These are phyloP conservation scores for Drosophila subsilvestris DNA, from an alignment of 2,888 invertebrate genomes.

Conservation along the genomic window DNA sequence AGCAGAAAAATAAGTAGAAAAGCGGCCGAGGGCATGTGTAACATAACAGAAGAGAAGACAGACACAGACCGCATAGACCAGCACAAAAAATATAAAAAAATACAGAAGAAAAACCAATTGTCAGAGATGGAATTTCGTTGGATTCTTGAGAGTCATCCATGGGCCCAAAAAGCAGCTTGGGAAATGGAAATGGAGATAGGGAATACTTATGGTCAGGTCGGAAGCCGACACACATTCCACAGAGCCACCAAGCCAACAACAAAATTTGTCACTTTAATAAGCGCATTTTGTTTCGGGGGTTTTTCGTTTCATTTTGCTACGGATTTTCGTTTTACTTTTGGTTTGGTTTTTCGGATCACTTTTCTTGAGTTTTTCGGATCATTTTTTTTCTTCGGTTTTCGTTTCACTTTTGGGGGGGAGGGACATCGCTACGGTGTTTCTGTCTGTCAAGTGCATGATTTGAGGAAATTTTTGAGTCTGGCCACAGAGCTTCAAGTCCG, in stretches of 20 bases:
- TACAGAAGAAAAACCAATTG: constrained; percentile 12
- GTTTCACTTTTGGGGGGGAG: not conserved
- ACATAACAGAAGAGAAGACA: constrained; percentile 34
- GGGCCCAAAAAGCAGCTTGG: constrained; percentile 22
- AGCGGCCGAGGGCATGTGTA: constrained; percentile 54
- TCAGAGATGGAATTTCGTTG: constrained; percentile 45
- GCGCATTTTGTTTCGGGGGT: constrained; percentile 56
- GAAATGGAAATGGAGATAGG: not conserved
- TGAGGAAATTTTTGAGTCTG: constrained; percentile 32
- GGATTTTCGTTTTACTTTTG: constrained; percentile 1
- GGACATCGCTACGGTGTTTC: not conserved
- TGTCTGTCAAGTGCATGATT: constrained; percentile 57
- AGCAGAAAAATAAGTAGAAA: constrained; percentile 59
- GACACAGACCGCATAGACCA: constrained; percentile 60
- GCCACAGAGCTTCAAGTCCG: constrained; percentile 15
- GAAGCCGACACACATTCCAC: constrained; percentile 30
- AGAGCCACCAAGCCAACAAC: constrained; percentile 4
- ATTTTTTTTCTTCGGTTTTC: not conserved
- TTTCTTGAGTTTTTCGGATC: not conserved
- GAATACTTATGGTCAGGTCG: constrained; percentile 1
- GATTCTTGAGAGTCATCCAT: constrained; percentile 66
- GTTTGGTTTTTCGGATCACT: not conserved
- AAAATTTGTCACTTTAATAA: constrained; percentile 77
- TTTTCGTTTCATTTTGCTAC: constrained; percentile 9
- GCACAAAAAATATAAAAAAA: constrained; percentile 48